Conservation (phyloP, 2,888 invertebrate genomes). For the Drosophila anomelani region DNA sequence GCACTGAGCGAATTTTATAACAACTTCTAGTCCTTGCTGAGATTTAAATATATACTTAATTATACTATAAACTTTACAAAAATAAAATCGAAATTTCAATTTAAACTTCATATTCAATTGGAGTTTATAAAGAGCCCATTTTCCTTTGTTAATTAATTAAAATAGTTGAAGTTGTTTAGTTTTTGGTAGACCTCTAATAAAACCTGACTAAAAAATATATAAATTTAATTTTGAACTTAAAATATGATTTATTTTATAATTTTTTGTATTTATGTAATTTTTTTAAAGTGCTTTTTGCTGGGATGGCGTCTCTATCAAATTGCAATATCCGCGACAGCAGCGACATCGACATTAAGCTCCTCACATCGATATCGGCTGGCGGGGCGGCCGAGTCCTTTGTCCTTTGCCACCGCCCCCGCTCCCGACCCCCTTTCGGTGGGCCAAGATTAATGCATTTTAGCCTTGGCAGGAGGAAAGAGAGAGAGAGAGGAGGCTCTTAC, state of each 20-base stretch:
- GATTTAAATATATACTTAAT: neutral
- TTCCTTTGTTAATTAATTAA: no score
- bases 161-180: no score
- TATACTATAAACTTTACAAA: no score
- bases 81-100: no score
- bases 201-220: no score
- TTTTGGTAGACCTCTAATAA: no score
- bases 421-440: neutral
- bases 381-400: slow-evolving; percentile 32
- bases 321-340: slow-evolving; percentile 74
- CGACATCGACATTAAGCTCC: slow-evolving; percentile 57
- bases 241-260: no score
- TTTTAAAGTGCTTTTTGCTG: neutral
- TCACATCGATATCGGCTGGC: slow-evolving; percentile 49
- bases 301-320: slow-evolving; percentile 64
- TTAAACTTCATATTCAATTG: no score
- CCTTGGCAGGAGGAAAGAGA: slow-evolving; percentile 15
- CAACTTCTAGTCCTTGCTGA: neutral
- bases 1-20: slow-evolving; percentile 17
- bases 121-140: no score
- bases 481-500: slow-evolving; percentile 20
- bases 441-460: slow-evolving; percentile 74
- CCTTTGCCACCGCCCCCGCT: neutral
- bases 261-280: neutral
- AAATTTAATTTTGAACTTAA: no score